Conservation (phyloP, 1,140 invertebrate species). For the Apocrypta bakeri region DNA sequence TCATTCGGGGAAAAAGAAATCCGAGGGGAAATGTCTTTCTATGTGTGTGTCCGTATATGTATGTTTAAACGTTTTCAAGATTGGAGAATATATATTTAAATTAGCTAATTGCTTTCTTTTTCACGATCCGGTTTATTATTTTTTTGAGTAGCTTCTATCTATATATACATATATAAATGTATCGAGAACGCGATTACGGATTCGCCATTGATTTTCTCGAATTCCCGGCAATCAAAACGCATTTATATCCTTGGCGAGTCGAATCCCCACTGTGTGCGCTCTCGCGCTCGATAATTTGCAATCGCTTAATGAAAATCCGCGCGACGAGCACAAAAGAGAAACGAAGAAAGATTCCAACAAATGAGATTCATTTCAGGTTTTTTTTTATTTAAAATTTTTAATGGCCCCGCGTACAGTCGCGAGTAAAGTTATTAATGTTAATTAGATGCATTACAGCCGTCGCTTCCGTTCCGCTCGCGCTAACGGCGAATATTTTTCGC, state of each 20-base stretch:
- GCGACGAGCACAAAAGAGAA: neutral
- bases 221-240: too few species aligned
- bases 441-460: constrained; percentile 33
- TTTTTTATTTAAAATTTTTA: neutral
- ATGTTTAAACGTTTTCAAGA: neutral
- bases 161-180: too few species aligned
- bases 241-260: too few species aligned
- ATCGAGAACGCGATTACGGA: too few species aligned
- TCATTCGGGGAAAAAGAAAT: constrained; percentile 19
- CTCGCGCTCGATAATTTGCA: neutral
- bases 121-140: neutral
- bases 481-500: constrained; percentile 23
- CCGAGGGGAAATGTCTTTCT: neutral
- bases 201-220: too few species aligned
- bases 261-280: too few species aligned
- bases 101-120: neutral
- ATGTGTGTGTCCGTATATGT: too few species aligned
- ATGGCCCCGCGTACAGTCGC: neutral
- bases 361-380: neutral
- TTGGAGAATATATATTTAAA: constrained; percentile 16
- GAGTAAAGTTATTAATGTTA: constrained; percentile 19
- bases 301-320: neutral
- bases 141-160: too few species aligned
- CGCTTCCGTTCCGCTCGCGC: neutral
- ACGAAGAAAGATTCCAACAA: neutral